Evolutionary conservation across 2,113 vertebrate species (phyloP), one percentile per base, ranked within the genome.

Genomic region (Pomatostomus ruficeps): DNA sequence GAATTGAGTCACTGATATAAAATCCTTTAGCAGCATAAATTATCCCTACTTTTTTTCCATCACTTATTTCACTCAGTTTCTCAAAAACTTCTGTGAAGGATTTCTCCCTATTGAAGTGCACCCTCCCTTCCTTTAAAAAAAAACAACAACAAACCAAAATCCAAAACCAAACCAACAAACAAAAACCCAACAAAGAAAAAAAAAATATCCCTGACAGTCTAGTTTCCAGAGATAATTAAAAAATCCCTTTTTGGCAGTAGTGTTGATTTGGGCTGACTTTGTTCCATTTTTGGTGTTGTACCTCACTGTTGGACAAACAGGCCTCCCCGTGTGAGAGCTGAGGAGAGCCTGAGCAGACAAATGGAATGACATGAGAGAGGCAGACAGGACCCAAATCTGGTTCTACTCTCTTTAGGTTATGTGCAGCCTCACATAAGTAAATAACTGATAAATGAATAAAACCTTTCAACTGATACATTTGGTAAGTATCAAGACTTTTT

Each of bases 401-500:
- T 71, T 86, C 43, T 80, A 14, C 51, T 90, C 8, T 48, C 36
- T 81, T 91, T 57, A n/a, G 40, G 14, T 59, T 66, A 21, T 40
- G 17, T 76, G 58, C 62, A 67, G 40, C 31, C 43, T 38, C 14
- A 72, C 45, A 40, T 67, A 75, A 91, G 36, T 88, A 95, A 97
- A 93, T 92, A 96, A 84, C 74, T 61, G n/a, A 42, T 71, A 81
- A 74, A 91, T 82, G 8, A 73, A 85, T 85, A 59, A 93, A 95
- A 83, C 22, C 84, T 83, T 91, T 77, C 75, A 81, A 61, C 29
- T 57, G 66, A 72, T 82, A 45, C 16, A 48, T 89, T 43, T 85
- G 51, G 43, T 75, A 88, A 85, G 89, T 43, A 85, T 45, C 18
- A 57, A 84, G 63, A 80, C 63, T 55, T 93, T 77, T 86, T 86